Evolutionary conservation across 2,797 vertebrate species (phyloP).

Genomic region (Falco berigora): DNA sequence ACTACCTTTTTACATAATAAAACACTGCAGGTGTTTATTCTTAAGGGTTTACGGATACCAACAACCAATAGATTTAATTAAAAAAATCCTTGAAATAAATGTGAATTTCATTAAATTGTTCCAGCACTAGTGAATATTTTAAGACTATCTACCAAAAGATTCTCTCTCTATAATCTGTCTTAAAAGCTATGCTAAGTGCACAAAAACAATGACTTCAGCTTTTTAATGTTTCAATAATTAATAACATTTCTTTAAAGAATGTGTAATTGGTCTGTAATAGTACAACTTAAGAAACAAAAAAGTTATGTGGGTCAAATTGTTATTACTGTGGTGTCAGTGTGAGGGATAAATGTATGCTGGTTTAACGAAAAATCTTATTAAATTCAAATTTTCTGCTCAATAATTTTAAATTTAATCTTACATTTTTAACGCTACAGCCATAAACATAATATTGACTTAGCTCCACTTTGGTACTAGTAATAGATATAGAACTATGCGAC

Average conservation of each 20-base stretch:
- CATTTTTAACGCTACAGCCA: not conserved
- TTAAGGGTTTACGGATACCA: conserved; percentile 79
- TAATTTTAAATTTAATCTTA: not conserved
- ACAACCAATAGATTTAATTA: conserved; percentile 82
- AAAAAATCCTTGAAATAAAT: conserved; percentile 75
- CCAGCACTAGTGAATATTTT: conserved; percentile 66
- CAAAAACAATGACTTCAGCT: conserved; percentile 67
- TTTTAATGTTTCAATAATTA: conserved; percentile 66
- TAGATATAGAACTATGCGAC: not conserved
- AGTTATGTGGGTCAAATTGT: conserved; percentile 46
- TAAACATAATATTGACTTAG: not conserved
- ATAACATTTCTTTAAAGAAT: conserved; percentile 55
- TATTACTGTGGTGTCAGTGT: not conserved
- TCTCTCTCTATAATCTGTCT: conserved; percentile 47
- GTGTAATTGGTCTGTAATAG: conserved; percentile 45
- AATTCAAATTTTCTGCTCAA: conserved; percentile 19
- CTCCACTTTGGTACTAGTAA: not conserved
- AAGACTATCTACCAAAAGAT: conserved; percentile 56
- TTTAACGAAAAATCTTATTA: not conserved
- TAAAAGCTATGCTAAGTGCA: conserved; percentile 65
- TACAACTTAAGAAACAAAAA: conserved; percentile 53
- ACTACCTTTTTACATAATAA: conserved; percentile 84
- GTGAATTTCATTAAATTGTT: conserved; percentile 76
- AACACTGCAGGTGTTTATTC: conserved; percentile 83
- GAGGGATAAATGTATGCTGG: not conserved